Evolutionary conservation across 1,140 invertebrate species (phyloP).

Genomic region (Linepithema humile): DNA sequence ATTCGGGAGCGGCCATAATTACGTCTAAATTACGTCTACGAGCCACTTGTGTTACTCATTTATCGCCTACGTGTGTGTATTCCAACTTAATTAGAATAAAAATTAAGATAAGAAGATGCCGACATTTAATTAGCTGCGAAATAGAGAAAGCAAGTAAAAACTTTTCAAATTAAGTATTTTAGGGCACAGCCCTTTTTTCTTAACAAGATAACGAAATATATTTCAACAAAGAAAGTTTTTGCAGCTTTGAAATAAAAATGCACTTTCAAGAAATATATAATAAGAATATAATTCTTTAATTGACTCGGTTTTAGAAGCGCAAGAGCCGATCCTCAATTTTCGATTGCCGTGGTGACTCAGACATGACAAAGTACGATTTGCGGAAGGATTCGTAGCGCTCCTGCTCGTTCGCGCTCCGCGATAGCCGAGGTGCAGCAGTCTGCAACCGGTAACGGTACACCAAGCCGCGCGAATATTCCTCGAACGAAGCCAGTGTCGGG

Average conservation of each 20-base stretch:
- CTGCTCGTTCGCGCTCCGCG: constrained; percentile 51
- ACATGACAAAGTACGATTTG: constrained; percentile 38
- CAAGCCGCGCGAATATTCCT: constrained; percentile 59
- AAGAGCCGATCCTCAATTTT: neutral
- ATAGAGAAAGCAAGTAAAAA: too few species aligned
- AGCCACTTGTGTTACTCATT: neutral
- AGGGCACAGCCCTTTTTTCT: neutral
- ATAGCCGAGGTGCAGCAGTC: constrained; percentile 21
- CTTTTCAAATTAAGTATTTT: neutral
- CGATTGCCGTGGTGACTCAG: neutral
- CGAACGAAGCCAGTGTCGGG: constrained; percentile 63
- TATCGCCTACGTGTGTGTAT: neutral
- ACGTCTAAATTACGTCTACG: neutral
- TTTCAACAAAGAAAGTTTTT: neutral
- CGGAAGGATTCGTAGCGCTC: constrained; percentile 11
- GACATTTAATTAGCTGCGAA: neutral
- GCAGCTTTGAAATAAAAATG: neutral
- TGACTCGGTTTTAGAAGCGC: neutral
- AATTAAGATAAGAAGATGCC: neutral
- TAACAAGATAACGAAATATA: neutral
- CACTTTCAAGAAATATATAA: neutral
- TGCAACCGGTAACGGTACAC: constrained; percentile 66
- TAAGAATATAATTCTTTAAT: neutral
- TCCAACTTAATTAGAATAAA: neutral
- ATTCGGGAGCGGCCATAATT: constrained; percentile 9